These are phyloP conservation scores for Latrodectus hesperus DNA, from an alignment of 2,888 invertebrate species.

Conservation along the genomic window DNA sequence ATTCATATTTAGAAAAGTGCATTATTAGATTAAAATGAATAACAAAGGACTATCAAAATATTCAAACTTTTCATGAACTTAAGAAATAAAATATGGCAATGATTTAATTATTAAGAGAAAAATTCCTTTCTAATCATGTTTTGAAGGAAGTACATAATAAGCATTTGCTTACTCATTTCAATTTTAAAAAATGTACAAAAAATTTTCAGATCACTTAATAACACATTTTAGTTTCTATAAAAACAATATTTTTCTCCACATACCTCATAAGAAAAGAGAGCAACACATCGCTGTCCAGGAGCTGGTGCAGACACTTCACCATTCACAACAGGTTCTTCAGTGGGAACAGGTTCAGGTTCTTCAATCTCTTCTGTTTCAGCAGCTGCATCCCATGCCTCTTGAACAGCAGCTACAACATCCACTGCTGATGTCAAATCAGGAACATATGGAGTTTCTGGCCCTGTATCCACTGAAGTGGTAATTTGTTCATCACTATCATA, in stretches of 20 bases:
- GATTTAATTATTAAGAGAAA: too few relatives aligned
- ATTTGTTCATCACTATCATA: conserved; percentile 82
- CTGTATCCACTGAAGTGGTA: conserved; percentile 30
- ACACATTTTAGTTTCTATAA: too few relatives aligned
- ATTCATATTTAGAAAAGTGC: too few relatives aligned
- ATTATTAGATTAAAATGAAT: too few relatives aligned
- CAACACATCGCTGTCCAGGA: conserved; percentile 66
- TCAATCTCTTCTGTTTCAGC: conserved; percentile 61
- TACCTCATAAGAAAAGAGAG: conserved; percentile 69
- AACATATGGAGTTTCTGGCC: conserved; percentile 26
- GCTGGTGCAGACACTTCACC: conserved; percentile 46
- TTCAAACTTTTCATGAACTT: too few relatives aligned
- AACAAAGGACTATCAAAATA: too few relatives aligned
- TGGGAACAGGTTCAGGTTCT: conserved; percentile 70
- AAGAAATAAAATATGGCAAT: too few relatives aligned
- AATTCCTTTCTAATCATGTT: too few relatives aligned
- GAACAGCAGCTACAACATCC: conserved; percentile 66
- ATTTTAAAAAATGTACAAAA: too few relatives aligned
- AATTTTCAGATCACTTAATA: too few relatives aligned
- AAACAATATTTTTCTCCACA: not conserved
- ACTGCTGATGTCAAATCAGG: conserved; percentile 55
- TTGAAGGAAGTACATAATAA: too few relatives aligned
- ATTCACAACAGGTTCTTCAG: conserved; percentile 51
- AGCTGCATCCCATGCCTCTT: conserved; percentile 68
- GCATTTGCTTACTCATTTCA: too few relatives aligned